Evolutionary conservation across 2,797 vertebrate genomes (phyloP), one percentile per base, ranked within the genome.

Genomic region (Centroberyx gerrardi): DNA sequence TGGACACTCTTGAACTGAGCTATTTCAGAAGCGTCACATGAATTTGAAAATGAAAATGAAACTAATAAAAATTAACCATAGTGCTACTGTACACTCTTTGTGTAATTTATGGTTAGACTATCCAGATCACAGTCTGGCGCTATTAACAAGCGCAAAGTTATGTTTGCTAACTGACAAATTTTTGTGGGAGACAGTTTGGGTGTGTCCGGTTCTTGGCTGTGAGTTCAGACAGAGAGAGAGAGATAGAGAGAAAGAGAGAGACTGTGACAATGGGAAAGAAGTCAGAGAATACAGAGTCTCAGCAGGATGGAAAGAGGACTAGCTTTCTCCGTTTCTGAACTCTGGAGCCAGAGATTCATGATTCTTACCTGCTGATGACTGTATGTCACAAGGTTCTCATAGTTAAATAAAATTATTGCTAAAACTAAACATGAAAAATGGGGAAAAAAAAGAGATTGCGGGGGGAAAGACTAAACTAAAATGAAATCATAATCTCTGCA

Each of bases 181-280:
- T 76, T 62, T 74, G 31, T 42, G 29, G 18, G 12, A 66, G 18
- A 10, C 14, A 5, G 14, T 74, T 69, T 79, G 60, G 48, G 63
- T 61, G 58, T 70, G 63, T 64, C 22, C 51, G 1, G 0, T 53
- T 9, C 61, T 48, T 53, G 33, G 5, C 49, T 67, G 62, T 53
- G 46, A 17, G 15, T 31, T 8, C 13, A 52, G 31, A 38, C 8
- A 54, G 9, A 29, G 44, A 17, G 33, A 28, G 18, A 42, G 18
- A 17, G 6, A 28, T 28, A 58, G 31, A n/a, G 14, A 8, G 54
- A 33, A 8, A 4, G 53, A 55, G 29, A 29, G 28, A 33, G 27
- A 22, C 22, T 22, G 22, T 29, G 54, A 17, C 27, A n/a, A 9
- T 33, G 17, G 29, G 54, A 58, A 27, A 58, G 15, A n/a, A 56